Evolutionary conservation across 2,888 invertebrate species (phyloP).

Genomic region (Erannis defoliaria): DNA sequence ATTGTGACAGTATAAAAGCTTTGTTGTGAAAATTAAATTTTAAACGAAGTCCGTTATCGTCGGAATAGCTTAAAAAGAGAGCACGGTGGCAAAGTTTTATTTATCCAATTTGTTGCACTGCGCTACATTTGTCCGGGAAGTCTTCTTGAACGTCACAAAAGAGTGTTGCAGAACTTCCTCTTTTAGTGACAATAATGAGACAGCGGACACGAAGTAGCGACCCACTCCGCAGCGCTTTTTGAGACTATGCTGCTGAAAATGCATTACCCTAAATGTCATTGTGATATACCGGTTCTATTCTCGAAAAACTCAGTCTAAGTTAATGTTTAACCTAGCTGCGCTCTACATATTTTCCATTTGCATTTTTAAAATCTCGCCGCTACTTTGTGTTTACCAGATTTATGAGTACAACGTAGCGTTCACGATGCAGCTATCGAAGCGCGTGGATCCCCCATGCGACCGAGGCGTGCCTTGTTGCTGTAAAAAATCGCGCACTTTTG

Average conservation of each 20-base stretch:
- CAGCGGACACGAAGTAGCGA: constrained; percentile 60
- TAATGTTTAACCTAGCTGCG: constrained; percentile 22
- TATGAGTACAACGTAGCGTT: constrained; percentile 60
- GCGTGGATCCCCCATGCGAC: constrained; percentile 82
- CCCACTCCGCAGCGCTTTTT: constrained; percentile 60
- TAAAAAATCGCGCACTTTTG: constrained; percentile 83
- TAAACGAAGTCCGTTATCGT: constrained; percentile 60
- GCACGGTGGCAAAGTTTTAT: constrained; percentile 52
- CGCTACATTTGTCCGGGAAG: constrained; percentile 34
- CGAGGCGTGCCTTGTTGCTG: constrained; percentile 63
- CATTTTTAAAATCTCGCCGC: constrained; percentile 49
- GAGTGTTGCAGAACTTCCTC: constrained; percentile 54
- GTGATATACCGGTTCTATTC: constrained; percentile 51
- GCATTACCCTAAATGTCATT: constrained; percentile 60
- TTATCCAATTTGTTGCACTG: constrained; percentile 49
- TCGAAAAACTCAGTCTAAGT: constrained; percentile 38
- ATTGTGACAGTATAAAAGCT: constrained; percentile 76
- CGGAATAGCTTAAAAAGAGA: constrained; percentile 58
- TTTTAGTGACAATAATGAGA: constrained; percentile 67
- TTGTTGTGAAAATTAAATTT: constrained; percentile 71
- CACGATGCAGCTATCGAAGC: constrained; percentile 78
- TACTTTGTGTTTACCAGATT: constrained; percentile 47
- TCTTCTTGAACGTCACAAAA: constrained; percentile 55
- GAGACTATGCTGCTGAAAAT: constrained; percentile 56
- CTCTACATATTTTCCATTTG: constrained; percentile 47